Evolutionary conservation across 1,140 invertebrate genomes (phyloP).

Genomic region (Adelges cooleyi): DNA sequence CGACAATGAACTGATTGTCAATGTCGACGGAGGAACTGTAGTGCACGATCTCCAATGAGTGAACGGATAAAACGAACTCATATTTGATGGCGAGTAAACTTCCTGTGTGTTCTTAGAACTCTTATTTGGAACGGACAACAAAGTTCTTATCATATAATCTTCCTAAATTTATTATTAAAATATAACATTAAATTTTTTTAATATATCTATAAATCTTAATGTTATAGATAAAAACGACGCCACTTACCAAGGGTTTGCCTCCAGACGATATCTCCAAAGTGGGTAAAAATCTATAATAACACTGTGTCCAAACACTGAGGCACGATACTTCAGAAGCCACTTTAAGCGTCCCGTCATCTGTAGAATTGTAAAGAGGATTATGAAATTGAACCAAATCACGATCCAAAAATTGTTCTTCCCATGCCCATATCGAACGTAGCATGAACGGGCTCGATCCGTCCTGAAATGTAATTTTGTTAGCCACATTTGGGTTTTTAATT

Average conservation of each 20-base stretch:
- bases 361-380: slow-evolving; percentile 53
- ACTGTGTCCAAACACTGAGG: slow-evolving; percentile 74
- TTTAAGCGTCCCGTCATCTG: slow-evolving; percentile 28
- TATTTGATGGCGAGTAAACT: slow-evolving; percentile 8
- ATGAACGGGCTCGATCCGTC: slow-evolving; percentile 46
- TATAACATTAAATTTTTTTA: not conserved
- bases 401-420: slow-evolving; percentile 67
- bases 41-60: slow-evolving; percentile 31
- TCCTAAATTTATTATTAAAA: slow-evolving; percentile 23
- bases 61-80: slow-evolving; percentile 36
- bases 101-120: not conserved
- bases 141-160: slow-evolving; percentile 29
- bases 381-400: slow-evolving; percentile 63
- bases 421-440: slow-evolving; percentile 68
- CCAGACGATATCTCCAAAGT: slow-evolving; percentile 56
- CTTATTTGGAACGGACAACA: not conserved
- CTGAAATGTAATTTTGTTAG: slow-evolving; percentile 34
- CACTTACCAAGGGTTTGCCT: slow-evolving; percentile 34
- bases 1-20: slow-evolving; percentile 33
- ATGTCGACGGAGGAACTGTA: slow-evolving; percentile 27
- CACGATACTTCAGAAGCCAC: slow-evolving; percentile 44
- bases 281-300: slow-evolving; percentile 78
- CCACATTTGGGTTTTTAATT: not conserved
- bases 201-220: too few species aligned
- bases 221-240: too few species aligned